Base-by-base conservation (phyloP, 2,888 invertebrate genomes). In the Ariolimax columbianus region DNA sequence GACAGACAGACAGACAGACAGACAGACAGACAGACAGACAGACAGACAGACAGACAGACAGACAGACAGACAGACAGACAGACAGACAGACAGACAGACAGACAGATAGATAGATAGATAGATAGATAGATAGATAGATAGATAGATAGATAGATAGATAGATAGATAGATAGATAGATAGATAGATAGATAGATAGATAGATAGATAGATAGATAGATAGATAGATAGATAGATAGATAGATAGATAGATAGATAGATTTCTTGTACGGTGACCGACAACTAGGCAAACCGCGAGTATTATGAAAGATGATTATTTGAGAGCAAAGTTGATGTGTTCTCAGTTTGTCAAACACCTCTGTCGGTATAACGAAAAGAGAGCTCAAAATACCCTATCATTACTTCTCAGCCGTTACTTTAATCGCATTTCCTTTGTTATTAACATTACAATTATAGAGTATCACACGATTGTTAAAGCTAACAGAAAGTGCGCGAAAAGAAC, bases 151-250 rank as follows among this genome's bases (percentile, higher is more conserved):
- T 59, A 59, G 26, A 59, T 59, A 59, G 59, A 59, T 59, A 59
- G 59, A 59, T 59, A 59, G 59, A 59, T 59, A 59, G 59, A 59
- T 59, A 59, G 59, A 59, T 59, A 59, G 59, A 59, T 59, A 59
- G 59, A 59, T 59, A 59, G 59, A 59, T 59, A 59, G 68, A 33
- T 68, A 68, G 30, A 68, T 33, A 68, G 68, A 68, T 68, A 68
- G 33, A 68, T 68, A 68, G 68, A 68, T 68, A 68, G 33, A 68
- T 68, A 68, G 68, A 68, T 68, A 68, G 33, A 68, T 68, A 68
- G 68, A 68, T 68, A 68, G 33, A 68, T 68, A 68, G 33, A 68
- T 59, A 59, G 59, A 59, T 59, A 59, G 59, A 59, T 59, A 68
- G 33, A 33, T 9, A 33, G 33, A 68, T 30, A 68, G 68, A 68